Evolutionary conservation across 2,888 invertebrate genomes (phyloP).

Genomic region (Drosophila limbata): DNA sequence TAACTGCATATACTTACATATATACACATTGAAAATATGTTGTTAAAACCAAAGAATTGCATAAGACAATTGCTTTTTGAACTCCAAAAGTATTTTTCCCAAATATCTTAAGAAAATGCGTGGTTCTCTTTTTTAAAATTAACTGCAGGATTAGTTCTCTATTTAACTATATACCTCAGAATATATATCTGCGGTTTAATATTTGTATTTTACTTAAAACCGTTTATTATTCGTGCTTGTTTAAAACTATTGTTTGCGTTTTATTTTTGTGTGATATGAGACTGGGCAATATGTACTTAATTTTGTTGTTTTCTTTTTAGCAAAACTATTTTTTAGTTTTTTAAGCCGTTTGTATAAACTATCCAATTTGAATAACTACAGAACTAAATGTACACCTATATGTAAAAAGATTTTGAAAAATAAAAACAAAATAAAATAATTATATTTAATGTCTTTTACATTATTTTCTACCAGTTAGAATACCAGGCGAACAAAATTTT

Average conservation of each 20-base stretch:
- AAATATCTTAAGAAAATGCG: background rate
- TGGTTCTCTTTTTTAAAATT: background rate
- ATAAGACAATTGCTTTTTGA: slow-evolving; percentile 37
- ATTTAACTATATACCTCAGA: background rate
- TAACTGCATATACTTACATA: slow-evolving; percentile 31
- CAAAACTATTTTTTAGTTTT: slow-evolving; percentile 25
- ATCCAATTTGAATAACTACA: slow-evolving; percentile 24
- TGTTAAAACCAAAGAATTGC: slow-evolving; percentile 43
- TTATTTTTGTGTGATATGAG: slow-evolving; percentile 38
- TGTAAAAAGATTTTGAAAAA: slow-evolving; percentile 42
- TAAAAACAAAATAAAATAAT: slow-evolving; percentile 8
- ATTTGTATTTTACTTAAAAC: slow-evolving; percentile 11
- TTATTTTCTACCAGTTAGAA: background rate
- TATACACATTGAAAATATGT: slow-evolving; percentile 17
- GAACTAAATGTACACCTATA: slow-evolving; percentile 32
- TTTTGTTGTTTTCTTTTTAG: slow-evolving; percentile 16
- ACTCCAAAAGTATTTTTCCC: slow-evolving; percentile 33
- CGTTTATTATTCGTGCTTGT: slow-evolving; percentile 13
- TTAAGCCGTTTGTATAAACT: slow-evolving; percentile 39
- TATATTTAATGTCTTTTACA: background rate
- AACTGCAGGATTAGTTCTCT: background rate
- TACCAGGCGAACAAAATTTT: slow-evolving; percentile 17
- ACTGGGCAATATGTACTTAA: slow-evolving; percentile 52
- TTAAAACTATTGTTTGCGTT: slow-evolving; percentile 6
- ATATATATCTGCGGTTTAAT: background rate